Conservation (phyloP, 2,113 vertebrate genomes). For the Podarcis raffonei region DNA sequence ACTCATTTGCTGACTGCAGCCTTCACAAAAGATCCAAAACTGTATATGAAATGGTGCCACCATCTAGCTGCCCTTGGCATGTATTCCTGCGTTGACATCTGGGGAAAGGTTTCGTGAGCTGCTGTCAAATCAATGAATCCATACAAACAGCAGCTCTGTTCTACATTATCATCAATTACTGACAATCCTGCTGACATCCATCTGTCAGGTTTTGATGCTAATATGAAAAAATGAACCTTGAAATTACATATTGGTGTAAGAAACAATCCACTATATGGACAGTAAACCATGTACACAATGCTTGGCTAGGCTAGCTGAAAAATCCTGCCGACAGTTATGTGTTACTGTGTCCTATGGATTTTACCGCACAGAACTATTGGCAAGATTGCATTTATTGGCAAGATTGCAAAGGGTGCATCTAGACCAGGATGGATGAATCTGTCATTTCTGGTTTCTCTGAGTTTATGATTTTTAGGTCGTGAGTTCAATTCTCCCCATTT, state of each 20-base stretch:
- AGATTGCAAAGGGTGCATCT: background rate
- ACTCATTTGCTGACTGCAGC: constrained; percentile 2
- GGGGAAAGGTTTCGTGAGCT: constrained; percentile 12
- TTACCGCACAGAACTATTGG: background rate
- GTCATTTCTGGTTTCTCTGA: no score
- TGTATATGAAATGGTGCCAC: background rate
- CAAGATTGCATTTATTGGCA: background rate
- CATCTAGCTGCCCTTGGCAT: constrained; percentile 8
- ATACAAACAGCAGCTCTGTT: constrained; percentile 22
- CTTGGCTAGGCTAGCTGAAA: background rate
- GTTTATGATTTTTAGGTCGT: no score
- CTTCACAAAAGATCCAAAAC: background rate
- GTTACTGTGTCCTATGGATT: background rate
- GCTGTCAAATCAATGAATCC: constrained; percentile 47
- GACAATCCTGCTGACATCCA: background rate
- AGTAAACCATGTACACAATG: background rate
- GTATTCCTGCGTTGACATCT: constrained; percentile 6
- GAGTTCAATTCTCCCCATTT: no score
- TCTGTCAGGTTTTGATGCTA: constrained; percentile 34
- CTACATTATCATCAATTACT: background rate
- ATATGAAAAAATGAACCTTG: background rate
- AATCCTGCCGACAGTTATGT: background rate
- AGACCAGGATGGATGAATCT: no score
- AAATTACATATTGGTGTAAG: background rate
- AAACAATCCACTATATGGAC: constrained; percentile 1